Evolutionary conservation across 2,888 invertebrate genomes (phyloP), one percentile per base, ranked within the genome.

Genomic region (Limnephilus rhombicus): DNA sequence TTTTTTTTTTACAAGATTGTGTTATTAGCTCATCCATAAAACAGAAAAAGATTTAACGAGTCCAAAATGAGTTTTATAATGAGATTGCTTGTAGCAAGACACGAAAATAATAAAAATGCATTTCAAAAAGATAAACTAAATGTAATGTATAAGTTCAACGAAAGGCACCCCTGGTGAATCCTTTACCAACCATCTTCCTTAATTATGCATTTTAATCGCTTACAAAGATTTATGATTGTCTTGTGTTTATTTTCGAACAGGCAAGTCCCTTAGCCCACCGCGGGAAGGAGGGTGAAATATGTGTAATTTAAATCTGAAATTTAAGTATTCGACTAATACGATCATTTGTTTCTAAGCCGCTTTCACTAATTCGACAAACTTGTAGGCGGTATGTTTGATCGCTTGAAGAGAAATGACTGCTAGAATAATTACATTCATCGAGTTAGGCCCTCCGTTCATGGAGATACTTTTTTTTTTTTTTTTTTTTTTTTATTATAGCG

Each of bases 261-360:
- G 13, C 5, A 31, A 31, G n/a, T 15, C 29, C 7, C 68, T 68
- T 9, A 68, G 45, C 41, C 45, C 7, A n/a, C 86, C 49, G 86
- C 24, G 87, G 37, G 34, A 34, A 31, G 87, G 85, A 18, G 86
- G 68, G 53, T 34, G 24, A 53, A 87, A 53, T 53, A 53, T 68
- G 68, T 29, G 34, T 87, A 87, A 87, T 87, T 87, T 87, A 87
- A 87, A 87, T 68, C 87, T 29, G 68, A 87, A 87, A 68, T 68
- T 87, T 87, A 53, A 49, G 87, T 87, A 45, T 29, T n/a, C 5
- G 53, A 34, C 87, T 87, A 87, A 68, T 87, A 87, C 68, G 31
- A 87, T 68, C 87, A 87, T 87, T 87, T 87, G 87, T 87, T 87
- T 68, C 53, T 15, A 49, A 86, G 86, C 86, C 49, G 86, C 86